Evolutionary conservation across 2,113 vertebrate genomes (phyloP), one percentile per base, ranked within the genome.

Genomic region (Chunga burmeisteri): DNA sequence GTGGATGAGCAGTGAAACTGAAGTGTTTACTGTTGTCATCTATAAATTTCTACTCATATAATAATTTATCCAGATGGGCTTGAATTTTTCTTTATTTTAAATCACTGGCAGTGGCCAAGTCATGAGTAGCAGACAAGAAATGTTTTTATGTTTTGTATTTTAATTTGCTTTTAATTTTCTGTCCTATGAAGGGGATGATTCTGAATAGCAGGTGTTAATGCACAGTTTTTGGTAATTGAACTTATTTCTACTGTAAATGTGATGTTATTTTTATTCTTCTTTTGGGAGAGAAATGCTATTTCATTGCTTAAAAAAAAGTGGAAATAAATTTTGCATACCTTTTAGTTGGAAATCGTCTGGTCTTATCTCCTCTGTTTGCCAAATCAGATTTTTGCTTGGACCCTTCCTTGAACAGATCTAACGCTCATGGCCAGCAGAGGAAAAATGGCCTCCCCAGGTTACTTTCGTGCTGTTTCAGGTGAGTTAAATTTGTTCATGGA

Each of bases 401-500:
- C 27, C 52, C 36, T 95, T 87, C 62, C 34, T 72, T 94, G 74
- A 79, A 16, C 74, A 85, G 52, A 79, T 82, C 34, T 94, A 80
- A 84, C 0, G 5, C 47, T 61, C 1, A 16, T 19, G 56, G 62
- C 58, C 58, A 85, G 47, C n/a, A 85, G 61, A 85, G 25, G 40
- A 84, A 79, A 82, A 87, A 49, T 61, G 49, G 36, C 58, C 70
- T 95, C 56, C n/a, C 30, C 36, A 80, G 65, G n/a, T 87, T 88
- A 75, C 52, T 93, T 68, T 72, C 36, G 46, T 91, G 47, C 53
- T 91, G 53, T 84, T 94, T 91, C 81, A 85, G 29, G 47, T 79
- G 80, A 94, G 84, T 85, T 94, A 85, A 87, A 81, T 91, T 87
- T 96, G 44, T 82, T 96, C 61, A 7, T 49, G 70, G 84, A 82